Evolutionary conservation across 2,797 vertebrate species (phyloP).

Genomic region (Microchirus variegatus): DNA sequence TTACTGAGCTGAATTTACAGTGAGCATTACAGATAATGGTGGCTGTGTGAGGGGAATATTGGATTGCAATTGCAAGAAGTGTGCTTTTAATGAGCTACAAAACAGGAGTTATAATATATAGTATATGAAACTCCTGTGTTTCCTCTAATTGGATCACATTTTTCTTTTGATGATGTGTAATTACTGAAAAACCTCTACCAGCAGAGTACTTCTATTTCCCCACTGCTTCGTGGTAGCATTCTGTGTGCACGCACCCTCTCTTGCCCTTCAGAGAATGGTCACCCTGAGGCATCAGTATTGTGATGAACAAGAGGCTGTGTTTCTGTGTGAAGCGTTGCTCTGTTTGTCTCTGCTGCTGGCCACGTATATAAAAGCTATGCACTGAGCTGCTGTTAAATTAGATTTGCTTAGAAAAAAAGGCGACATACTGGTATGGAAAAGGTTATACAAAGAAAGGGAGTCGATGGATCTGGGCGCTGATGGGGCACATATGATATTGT

Average conservation of each 20-base stretch:
- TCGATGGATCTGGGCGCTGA: constrained; percentile 9
- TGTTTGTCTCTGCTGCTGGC: constrained; percentile 10
- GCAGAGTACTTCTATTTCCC: not conserved
- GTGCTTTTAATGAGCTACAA: constrained; percentile 12
- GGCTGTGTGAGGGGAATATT: constrained; percentile 8
- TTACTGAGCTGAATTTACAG: constrained; percentile 39
- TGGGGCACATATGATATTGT: not conserved
- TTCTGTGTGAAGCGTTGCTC: not conserved
- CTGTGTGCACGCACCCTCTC: not conserved
- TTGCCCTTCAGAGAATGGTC: not conserved
- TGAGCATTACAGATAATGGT: constrained; percentile 21
- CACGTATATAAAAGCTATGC: constrained; percentile 14
- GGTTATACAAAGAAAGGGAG: not conserved
- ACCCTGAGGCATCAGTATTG: not conserved
- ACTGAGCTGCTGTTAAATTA: constrained; percentile 12
- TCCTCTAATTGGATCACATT: no score
- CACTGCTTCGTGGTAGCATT: not conserved
- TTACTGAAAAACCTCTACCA: constrained; percentile 4
- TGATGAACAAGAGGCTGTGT: constrained; percentile 1
- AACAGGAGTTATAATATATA: constrained; percentile 4
- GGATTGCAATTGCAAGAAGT: constrained; percentile 13
- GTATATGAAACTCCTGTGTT: not conserved
- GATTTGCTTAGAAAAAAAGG: constrained; percentile 2
- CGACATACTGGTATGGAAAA: constrained; percentile 7
- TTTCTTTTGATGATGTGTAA: constrained; percentile 29